These are phyloP conservation scores for Silurus glanis DNA, from an alignment of 2,113 vertebrate genomes.

Conservation along the genomic window DNA sequence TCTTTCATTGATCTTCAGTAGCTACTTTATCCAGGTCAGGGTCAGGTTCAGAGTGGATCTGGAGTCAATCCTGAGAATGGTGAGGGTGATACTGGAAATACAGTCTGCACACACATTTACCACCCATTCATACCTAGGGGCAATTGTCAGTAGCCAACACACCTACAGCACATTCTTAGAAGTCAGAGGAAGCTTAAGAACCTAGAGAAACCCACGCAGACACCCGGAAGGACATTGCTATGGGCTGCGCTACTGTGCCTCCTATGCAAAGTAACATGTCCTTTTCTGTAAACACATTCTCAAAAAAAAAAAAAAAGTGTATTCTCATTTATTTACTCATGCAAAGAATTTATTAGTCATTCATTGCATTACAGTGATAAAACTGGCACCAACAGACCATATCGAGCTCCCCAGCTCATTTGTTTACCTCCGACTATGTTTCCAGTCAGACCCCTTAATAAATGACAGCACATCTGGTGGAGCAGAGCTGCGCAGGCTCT, in stretches of 20 bases:
- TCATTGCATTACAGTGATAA: not conserved
- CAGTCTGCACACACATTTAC: not conserved
- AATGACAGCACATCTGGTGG: conserved; percentile 48
- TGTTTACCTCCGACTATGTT: conserved; percentile 41
- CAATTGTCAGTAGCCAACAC: not conserved
- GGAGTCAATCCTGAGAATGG: not conserved
- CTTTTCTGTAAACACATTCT: not conserved
- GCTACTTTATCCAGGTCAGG: not conserved
- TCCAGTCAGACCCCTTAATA: conserved; percentile 40
- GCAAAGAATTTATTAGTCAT: not conserved
- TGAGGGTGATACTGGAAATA: not conserved
- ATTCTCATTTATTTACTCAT: not conserved
- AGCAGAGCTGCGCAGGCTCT: conserved; percentile 29
- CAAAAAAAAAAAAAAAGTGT: not conserved
- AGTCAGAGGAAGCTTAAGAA: not conserved
- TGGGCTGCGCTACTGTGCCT: not conserved
- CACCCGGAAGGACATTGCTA: not conserved
- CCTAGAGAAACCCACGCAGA: not conserved
- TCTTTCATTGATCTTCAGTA: not conserved
- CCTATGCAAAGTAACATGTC: not conserved
- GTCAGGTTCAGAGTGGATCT: not conserved
- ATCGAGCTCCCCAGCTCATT: conserved; percentile 11
- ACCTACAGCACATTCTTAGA: not conserved
- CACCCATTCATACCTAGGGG: not conserved
- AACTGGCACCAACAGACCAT: not conserved